phyloP scores from a whole-genome alignment of 2,113 vertebrate genomes.

The Pogona vitticeps region DNA sequence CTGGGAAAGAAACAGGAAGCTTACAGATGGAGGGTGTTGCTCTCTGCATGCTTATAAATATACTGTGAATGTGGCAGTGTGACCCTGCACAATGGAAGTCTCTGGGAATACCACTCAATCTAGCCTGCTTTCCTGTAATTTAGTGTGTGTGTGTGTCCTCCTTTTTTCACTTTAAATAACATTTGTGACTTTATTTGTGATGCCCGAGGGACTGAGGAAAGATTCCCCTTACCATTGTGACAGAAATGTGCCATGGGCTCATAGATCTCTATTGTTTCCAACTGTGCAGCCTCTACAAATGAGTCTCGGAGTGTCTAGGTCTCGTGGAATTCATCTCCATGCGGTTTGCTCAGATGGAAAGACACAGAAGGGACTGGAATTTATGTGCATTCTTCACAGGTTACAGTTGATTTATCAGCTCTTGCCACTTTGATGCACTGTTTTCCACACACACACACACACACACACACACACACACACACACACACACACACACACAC shows the following conservation, averaged over 20 bases:
- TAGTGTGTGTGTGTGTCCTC: neutral
- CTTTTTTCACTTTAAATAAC: slow-evolving; percentile 41
- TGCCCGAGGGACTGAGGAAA: neutral
- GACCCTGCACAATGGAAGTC: neutral
- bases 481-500: too few species aligned
- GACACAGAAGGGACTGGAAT: slow-evolving; percentile 69
- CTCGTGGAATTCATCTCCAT: slow-evolving; percentile 65
- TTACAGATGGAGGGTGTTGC: neutral
- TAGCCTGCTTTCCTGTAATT: too few species aligned
- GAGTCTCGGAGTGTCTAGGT: slow-evolving; percentile 60
- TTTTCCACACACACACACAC: neutral
- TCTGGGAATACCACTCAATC: neutral
- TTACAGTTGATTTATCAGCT: slow-evolving; percentile 46
- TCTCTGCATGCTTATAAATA: neutral
- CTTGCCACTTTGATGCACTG: neutral
- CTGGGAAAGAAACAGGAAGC: neutral
- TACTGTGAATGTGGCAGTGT: neutral
- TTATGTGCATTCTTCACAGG: slow-evolving; percentile 77
- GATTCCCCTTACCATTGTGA: slow-evolving; percentile 48
- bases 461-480: too few species aligned
- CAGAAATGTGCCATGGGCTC: slow-evolving; percentile 69
- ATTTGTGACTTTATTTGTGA: slow-evolving; percentile 28
- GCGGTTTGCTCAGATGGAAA: slow-evolving; percentile 70
- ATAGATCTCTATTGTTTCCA: slow-evolving; percentile 64
- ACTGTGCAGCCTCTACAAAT: slow-evolving; percentile 55